These are phyloP conservation scores for Gadopsis marmoratus DNA, from an alignment of 2,797 vertebrate species.

Conservation along the genomic window DNA sequence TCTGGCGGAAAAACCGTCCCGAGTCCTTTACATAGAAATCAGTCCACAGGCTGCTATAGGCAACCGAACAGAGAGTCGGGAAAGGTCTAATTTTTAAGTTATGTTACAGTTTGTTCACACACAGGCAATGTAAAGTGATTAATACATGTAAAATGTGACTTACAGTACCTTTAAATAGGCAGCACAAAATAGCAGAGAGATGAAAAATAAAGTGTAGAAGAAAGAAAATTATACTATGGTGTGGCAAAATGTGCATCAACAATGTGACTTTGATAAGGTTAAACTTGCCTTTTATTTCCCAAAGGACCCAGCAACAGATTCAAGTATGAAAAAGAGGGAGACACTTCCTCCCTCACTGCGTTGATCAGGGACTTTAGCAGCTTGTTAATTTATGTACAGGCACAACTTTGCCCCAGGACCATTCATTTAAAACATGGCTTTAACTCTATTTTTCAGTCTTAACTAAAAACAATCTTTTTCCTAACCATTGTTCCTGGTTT, in stretches of 20 bases:
- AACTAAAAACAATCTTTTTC: neutral
- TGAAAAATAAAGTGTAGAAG: neutral
- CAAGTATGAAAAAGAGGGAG: constrained; percentile 1
- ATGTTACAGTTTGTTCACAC: too few species aligned
- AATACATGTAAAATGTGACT: too few species aligned
- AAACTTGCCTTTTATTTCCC: neutral
- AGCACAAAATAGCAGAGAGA: neutral
- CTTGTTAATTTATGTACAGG: constrained; percentile 38
- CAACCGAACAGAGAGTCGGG: too few species aligned
- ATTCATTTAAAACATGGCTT: constrained; percentile 12
- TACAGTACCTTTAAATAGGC: neutral
- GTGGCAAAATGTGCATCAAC: neutral
- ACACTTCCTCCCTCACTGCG: neutral
- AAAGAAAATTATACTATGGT: neutral
- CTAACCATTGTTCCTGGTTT: neutral
- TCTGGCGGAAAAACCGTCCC: too few species aligned
- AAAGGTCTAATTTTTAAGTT: too few species aligned
- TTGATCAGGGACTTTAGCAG: constrained; percentile 2
- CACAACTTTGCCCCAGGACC: constrained; percentile 19
- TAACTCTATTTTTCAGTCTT: constrained; percentile 34
- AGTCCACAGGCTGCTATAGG: too few species aligned
- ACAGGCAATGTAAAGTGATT: too few species aligned
- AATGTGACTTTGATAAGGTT: neutral
- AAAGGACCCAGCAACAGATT: neutral
- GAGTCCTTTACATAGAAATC: too few species aligned